phyloP scores from a whole-genome alignment of 2,113 vertebrate genomes.

The Corynorhinus townsendii region DNA sequence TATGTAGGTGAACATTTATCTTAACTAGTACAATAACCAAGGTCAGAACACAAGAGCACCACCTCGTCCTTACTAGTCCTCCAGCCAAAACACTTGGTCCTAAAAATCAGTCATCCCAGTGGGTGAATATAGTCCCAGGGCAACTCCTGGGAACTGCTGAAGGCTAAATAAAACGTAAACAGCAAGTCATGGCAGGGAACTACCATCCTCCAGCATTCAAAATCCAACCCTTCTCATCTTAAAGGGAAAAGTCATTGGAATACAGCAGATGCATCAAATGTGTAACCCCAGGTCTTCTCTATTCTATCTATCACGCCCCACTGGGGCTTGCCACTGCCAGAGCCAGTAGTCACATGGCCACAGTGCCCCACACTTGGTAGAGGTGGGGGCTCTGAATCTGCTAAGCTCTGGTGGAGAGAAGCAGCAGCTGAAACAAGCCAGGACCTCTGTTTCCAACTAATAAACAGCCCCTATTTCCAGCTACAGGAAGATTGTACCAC shows the following conservation, averaged over 20 bases:
- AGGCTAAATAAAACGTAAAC: too few relatives aligned
- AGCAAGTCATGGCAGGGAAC: too few relatives aligned
- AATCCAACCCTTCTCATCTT: neutral
- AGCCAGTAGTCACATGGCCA: neutral
- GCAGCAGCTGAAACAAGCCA: neutral
- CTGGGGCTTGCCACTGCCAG: neutral
- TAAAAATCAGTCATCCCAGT: neutral
- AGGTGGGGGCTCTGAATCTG: accelerated
- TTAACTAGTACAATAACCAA: neutral
- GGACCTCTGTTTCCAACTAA: neutral
- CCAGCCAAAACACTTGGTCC: neutral
- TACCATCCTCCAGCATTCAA: neutral
- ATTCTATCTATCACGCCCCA: neutral
- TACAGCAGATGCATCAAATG: neutral
- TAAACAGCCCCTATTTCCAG: accelerated
- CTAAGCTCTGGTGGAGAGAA: neutral
- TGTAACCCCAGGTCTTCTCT: neutral
- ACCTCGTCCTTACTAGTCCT: neutral
- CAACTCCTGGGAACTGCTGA: neutral
- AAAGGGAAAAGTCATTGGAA: neutral
- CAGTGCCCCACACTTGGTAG: neutral
- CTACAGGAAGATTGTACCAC: neutral
- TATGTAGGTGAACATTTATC: neutral
- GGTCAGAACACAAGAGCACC: neutral
- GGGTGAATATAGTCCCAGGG: neutral